Conservation (phyloP, 2,888 invertebrate genomes). For the Clivina fossor region DNA sequence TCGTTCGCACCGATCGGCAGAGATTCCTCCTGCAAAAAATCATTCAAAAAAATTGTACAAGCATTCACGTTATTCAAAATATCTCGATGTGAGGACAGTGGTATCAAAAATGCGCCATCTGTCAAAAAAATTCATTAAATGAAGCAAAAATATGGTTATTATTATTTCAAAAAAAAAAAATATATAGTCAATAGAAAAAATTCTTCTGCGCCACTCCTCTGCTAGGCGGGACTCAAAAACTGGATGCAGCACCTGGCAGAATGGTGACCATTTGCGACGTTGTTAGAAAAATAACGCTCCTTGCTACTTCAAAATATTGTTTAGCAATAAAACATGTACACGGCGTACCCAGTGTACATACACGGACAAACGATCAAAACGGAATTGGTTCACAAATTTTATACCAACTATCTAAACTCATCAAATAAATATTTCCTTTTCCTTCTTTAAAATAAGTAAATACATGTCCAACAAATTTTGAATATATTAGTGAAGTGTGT, state of each 20-base stretch:
- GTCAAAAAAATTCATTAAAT: constrained; percentile 20
- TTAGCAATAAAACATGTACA: constrained; percentile 28
- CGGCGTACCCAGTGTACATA: not conserved
- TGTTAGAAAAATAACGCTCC: constrained; percentile 50
- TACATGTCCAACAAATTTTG: too few species aligned
- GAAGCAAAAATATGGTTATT: not conserved
- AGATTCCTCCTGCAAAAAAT: constrained; percentile 53
- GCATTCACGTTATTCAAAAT: constrained; percentile 38
- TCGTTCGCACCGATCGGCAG: constrained; percentile 24
- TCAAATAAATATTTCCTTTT: too few species aligned
- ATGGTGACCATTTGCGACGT: constrained; percentile 39
- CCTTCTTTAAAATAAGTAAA: too few species aligned
- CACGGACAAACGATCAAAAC: too few species aligned
- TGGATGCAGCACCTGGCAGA: constrained; percentile 49
- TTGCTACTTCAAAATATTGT: constrained; percentile 48
- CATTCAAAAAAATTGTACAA: constrained; percentile 52
- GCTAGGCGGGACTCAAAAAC: constrained; percentile 46
- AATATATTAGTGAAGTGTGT: too few species aligned
- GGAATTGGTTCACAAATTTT: too few species aligned
- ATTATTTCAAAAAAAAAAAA: constrained; percentile 16
- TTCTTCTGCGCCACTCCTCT: constrained; percentile 38
- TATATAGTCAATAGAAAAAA: constrained; percentile 11
- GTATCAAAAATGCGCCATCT: constrained; percentile 24
- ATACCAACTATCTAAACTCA: too few species aligned
- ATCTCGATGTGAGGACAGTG: constrained; percentile 19